Base-by-base conservation (phyloP, 2,888 invertebrate genomes). In the Orthosia cruda region DNA sequence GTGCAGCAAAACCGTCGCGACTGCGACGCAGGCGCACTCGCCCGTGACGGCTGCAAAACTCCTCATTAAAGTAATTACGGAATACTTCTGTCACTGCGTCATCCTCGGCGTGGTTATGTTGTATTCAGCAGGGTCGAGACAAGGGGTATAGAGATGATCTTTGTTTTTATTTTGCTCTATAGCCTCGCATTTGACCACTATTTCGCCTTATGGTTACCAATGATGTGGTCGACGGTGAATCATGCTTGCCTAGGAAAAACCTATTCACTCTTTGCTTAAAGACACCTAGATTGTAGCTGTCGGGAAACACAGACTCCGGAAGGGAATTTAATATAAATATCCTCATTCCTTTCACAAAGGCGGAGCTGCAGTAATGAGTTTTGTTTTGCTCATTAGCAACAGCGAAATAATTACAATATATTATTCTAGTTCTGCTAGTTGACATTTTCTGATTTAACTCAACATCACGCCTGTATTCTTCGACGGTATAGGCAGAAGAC, bases 1-100 rank as follows among this genome's bases (percentile, higher is more conserved):
- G 16, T 0, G 16, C 9, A n/a, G 16, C 40, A 40, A 7, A 12
- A 23, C 55, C 1, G 15, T 4, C 23, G n/a, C 11, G 12, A 20
- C 52, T 2, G 16, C 49, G n/a, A 47, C 58, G 71, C 71, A 26
- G 13, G 20, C 50, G 72, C 74, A 26, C 18, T 20, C 45, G 11
- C 5, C 32, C 57, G 64, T 64, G 47, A 58, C 74, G 26, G 57
- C 64, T 58, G 20, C 45, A 40, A 40, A 72, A 50, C 55, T 71
- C 15, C 49, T 57, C 15, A 20, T 72, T 63, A 63, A 16, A 47
- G 62, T 74, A 11, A 62, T 65, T 49, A 26, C 13, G 13, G 5
- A 15, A 15, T 4, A 49, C 3, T 40, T 57, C 26, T 45, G 49
- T 26, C 16, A 32, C 58, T 32, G 23, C 4, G 50, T 52, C 50